Evolutionary conservation across 37 sponge, comb jelly and placozoan genomes (phyloP), one percentile per base, ranked within the genome.

Genomic region (Corticium candelabrum): DNA sequence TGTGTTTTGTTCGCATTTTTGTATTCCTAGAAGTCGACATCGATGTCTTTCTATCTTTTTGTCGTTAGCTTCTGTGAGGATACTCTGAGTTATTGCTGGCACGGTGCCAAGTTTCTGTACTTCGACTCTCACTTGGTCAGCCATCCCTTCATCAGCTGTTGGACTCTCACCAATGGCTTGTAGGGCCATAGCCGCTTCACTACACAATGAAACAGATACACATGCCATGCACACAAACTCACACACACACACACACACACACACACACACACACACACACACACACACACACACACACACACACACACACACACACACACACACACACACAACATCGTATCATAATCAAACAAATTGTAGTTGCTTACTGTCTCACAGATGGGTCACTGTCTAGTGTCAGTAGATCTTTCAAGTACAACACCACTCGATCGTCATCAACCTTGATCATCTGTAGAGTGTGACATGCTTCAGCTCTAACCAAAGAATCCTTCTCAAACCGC

Each of bases 391-490:
- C 93, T 11, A 88, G 74, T 0, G 71, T 79, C 39, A 86, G 38
- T 76, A 88, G 40, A 11, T 84, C 80, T 41, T 74, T 78, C 68
- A 92, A 75, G 11, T 81, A 72, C 40, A 40, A 38, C 1, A 86
- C 40, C 0, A 88, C 77, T 30, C 3, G 43, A 15, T 87, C 78
- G 3, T 84, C 50, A 39, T 40, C 78, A 29, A 87, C 77, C 31
- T 79, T 76, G 40, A 93, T 76, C 3, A 32, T 0, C 5, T 56
- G 50, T 1, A 93, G 41, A 31, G 88, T 73, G 7, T 78, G 79
- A 33, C 94, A 93, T 1, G 86, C 92, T 75, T 93, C 89, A 2
- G 92, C 86, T 37, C 94, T 77, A 35, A 93, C 74, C 15, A 36
- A 29, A n/a, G 84, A 68, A 36, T 34, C 62, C 80, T 82, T 86